Conservation (phyloP, 2,113 vertebrate genomes). For the Alethe diademata region DNA sequence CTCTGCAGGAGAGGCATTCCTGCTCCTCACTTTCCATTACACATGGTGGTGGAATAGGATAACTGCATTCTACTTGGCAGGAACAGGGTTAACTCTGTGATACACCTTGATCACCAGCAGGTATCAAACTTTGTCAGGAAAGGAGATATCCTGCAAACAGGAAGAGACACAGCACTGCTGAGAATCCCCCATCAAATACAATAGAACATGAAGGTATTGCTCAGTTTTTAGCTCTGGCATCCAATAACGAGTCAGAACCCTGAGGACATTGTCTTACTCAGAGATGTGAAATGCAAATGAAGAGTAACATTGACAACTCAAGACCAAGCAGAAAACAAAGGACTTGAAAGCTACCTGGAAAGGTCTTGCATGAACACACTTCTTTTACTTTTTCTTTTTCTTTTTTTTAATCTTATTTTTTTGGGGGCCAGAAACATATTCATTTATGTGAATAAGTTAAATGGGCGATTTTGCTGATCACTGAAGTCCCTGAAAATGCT, state of each 20-base stretch:
- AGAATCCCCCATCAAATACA: conserved; percentile 69
- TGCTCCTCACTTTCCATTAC: background rate
- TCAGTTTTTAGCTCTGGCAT: conserved; percentile 45
- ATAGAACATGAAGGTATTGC: conserved; percentile 66
- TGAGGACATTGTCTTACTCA: conserved; percentile 67
- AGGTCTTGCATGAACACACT: conserved; percentile 7
- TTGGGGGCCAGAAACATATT: background rate
- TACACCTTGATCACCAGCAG: conserved; percentile 47
- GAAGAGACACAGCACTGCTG: conserved; percentile 60
- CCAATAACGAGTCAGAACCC: conserved; percentile 65
- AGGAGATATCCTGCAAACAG: conserved; percentile 68
- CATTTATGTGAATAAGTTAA: conserved; percentile 1
- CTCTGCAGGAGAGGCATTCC: background rate
- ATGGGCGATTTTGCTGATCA: background rate
- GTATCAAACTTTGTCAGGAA: conserved; percentile 69
- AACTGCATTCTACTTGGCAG: background rate
- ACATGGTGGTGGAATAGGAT: background rate
- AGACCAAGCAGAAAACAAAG: conserved; percentile 55
- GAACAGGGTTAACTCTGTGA: conserved; percentile 38
- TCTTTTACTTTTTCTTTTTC: background rate
- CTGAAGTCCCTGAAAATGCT: background rate
- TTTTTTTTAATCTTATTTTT: too few relatives aligned
- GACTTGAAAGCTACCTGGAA: conserved; percentile 61
- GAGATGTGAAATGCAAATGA: conserved; percentile 67
- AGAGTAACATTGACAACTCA: conserved; percentile 66